Evolutionary conservation across 2,113 vertebrate genomes (phyloP).

Genomic region (Hoplias malabaricus): DNA sequence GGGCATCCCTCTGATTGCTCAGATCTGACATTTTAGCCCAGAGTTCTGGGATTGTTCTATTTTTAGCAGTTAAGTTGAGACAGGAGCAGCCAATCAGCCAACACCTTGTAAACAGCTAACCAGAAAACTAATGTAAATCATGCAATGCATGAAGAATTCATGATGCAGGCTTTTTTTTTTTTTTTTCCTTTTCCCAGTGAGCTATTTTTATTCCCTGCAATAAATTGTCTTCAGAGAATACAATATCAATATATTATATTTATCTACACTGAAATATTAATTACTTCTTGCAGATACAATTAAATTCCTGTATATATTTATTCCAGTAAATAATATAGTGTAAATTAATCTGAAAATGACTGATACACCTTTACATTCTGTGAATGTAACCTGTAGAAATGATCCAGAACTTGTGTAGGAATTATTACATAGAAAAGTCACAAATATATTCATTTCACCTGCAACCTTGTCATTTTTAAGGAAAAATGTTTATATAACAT

Average conservation of each 20-base stretch:
- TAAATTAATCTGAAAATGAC: too few relatives aligned
- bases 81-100: slow-evolving; percentile 3
- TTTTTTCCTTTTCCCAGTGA: background rate
- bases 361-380: too few relatives aligned
- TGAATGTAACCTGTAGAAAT: too few relatives aligned
- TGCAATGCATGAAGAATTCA: background rate
- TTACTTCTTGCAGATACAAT: background rate
- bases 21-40: too few relatives aligned
- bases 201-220: background rate
- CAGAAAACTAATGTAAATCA: background rate
- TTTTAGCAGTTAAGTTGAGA: background rate
- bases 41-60: background rate
- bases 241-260: background rate
- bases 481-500: too few relatives aligned
- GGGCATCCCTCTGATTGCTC: too few relatives aligned
- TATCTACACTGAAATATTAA: background rate
- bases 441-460: too few relatives aligned
- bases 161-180: background rate
- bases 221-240: background rate
- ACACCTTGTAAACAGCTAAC: background rate
- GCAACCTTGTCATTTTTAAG: too few relatives aligned
- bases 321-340: too few relatives aligned
- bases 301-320: background rate
- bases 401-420: too few relatives aligned
- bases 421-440: too few relatives aligned